phyloP scores from a whole-genome alignment of 2,113 vertebrate genomes.

The Chamaea fasciata region DNA sequence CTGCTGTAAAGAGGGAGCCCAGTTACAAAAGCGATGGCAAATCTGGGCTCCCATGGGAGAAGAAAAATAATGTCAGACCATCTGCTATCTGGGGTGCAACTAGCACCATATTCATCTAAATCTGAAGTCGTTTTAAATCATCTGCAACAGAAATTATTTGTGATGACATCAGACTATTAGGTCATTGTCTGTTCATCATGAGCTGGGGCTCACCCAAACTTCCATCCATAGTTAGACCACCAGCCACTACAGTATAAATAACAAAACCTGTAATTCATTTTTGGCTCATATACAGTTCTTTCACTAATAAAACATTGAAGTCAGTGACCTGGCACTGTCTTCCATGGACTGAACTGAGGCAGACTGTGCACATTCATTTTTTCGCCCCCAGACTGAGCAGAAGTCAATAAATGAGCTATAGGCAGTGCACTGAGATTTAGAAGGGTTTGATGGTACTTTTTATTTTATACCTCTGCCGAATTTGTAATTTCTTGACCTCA shows the following conservation, averaged over 20 bases:
- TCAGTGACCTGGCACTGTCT: neutral
- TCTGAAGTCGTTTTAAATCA: neutral
- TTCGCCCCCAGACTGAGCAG: neutral
- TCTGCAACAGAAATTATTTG: neutral
- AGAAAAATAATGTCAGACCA: neutral
- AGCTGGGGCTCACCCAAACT: neutral
- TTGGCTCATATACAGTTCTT: neutral
- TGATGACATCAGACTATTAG: neutral
- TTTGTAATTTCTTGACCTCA: neutral
- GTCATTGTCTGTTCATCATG: neutral
- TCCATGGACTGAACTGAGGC: neutral
- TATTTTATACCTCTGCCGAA: neutral
- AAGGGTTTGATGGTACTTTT: neutral
- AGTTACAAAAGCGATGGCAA: rapidly evolving
- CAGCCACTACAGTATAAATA: neutral
- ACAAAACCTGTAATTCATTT: neutral
- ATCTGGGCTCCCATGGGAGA: neutral
- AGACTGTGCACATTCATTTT: neutral
- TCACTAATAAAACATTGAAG: neutral
- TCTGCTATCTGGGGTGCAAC: neutral
- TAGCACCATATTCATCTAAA: neutral
- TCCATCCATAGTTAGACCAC: neutral
- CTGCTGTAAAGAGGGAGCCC: neutral
- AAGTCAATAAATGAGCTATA: neutral
- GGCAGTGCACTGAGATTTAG: neutral